Evolutionary conservation across 2,113 vertebrate species (phyloP).

Genomic region (Semnornis frantzii): DNA sequence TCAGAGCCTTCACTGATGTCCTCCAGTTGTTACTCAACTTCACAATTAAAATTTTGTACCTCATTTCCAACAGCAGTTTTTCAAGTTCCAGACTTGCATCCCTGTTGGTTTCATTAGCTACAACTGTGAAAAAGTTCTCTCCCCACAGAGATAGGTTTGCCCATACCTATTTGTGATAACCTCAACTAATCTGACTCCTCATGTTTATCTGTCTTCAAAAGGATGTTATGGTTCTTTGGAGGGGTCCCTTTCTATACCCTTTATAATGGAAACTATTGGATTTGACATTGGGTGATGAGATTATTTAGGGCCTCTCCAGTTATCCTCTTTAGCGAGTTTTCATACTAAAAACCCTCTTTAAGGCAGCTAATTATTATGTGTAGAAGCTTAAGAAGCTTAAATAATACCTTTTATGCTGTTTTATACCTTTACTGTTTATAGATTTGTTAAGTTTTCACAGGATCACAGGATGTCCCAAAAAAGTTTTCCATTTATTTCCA

Average conservation of each 20-base stretch:
- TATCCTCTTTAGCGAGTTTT: neutral
- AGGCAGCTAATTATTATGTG: neutral
- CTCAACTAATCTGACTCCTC: neutral
- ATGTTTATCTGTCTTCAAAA: neutral
- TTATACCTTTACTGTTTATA: conserved; percentile 1
- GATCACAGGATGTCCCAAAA: too few species aligned
- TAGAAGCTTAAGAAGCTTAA: conserved; percentile 22
- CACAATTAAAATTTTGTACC: neutral
- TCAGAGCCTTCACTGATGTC: neutral
- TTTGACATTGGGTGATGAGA: neutral
- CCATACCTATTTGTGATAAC: neutral
- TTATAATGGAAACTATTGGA: neutral
- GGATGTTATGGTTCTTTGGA: neutral
- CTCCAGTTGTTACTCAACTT: neutral
- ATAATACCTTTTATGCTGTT: neutral
- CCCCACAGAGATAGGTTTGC: neutral
- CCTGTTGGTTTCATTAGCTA: neutral
- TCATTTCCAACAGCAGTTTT: neutral
- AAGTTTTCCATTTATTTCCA: conserved; percentile 22
- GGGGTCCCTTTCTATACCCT: too few species aligned
- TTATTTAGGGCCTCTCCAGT: neutral
- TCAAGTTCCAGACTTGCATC: neutral
- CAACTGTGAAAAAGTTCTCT: neutral
- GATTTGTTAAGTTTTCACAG: neutral
- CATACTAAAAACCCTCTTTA: neutral